A percentile compares a stretch with the other conserved stretches of the same genome.
Evolutionary conservation across 2,888 invertebrate species (phyloP).

Genomic region (Caenorhabditis doughertyi): DNA sequence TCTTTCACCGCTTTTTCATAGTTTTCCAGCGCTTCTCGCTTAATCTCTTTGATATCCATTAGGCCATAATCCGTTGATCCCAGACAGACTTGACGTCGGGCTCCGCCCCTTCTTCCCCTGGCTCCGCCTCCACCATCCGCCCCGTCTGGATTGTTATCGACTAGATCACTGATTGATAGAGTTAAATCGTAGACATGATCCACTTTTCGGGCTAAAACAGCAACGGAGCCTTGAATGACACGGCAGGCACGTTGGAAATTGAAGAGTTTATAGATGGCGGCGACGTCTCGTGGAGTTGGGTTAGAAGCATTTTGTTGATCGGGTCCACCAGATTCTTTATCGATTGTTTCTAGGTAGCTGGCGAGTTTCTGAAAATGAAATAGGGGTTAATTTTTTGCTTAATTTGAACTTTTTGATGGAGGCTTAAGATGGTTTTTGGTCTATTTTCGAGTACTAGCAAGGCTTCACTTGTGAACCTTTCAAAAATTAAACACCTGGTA

Average conservation of each 20-base stretch:
- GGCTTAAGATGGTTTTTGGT: not conserved
- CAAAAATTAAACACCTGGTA: too few species aligned
- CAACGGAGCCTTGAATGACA: conserved; percentile 88
- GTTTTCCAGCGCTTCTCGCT: not conserved
- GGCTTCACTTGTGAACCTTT: too few species aligned
- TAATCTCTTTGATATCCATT: not conserved
- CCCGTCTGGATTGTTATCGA: too few species aligned
- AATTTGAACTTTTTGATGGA: not conserved
- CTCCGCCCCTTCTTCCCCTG: not conserved
- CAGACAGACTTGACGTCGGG: too few species aligned
- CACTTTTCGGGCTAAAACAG: conserved; percentile 87
- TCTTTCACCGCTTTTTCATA: conserved; percentile 20
- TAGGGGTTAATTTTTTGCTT: too few species aligned
- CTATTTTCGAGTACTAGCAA: too few species aligned
- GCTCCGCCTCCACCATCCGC: too few species aligned
- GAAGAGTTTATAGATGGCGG: conserved; percentile 80
- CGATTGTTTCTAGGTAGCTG: conserved; percentile 42
- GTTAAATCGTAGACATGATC: conserved; percentile 14
- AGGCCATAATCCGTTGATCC: conserved; percentile 46
- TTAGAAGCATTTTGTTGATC: not conserved
- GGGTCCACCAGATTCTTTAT: conserved; percentile 11
- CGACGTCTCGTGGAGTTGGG: not conserved
- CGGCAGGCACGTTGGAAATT: conserved; percentile 90
- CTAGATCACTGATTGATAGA: too few species aligned
- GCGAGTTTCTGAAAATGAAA: conserved; percentile 40